Evolutionary conservation across 2,888 invertebrate species (phyloP), one percentile per base, ranked within the genome.

Genomic region (Apodemia duryi): DNA sequence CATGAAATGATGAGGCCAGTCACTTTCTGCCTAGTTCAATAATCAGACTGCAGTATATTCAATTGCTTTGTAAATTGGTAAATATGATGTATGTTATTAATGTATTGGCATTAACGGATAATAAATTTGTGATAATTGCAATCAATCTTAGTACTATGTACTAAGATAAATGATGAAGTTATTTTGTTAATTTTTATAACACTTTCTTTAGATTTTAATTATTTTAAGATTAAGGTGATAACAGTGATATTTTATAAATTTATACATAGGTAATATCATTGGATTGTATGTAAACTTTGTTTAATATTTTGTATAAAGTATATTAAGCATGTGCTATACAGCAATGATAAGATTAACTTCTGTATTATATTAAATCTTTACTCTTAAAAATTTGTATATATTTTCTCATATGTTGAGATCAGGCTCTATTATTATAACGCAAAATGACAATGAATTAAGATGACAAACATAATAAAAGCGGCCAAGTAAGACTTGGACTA

Each of bases 131-230:
- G 78, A 82, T 77, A 74, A 71, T 76, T 74, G 74, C 74, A 77
- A 75, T 46, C 74, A 77, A 77, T 79, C 76, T 85, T 81, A 84
- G 83, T 86, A 85, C 86, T 79, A 76, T 86, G 86, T 86, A 86
- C 72, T 82, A 80, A 79, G 70, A 71, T 67, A 46, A 71, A 70
- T 57, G 66, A 71, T 72, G 68, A 38, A 38, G 70, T 69, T 74
- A 70, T 69, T 64, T 67, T 65, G 28, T 65, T 49, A 68, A 73
- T 67, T 63, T 67, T 67, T 70, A 70, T 70, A 63, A 67, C 41
- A 60, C 35, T 63, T 60, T 60, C n/a, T 43, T 60, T 32, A 57
- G 57, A 57, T 57, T 29, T 54, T 57, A 29, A 57, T 57, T 29
- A 10, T 57, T 57, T 29, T 32, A 57, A 29, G 32, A 32, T 57